A percentile compares a stretch with the other conserved stretches of the same genome.
Evolutionary conservation across 2,113 vertebrate species (phyloP).

Genomic region (Plestiodon gilberti): DNA sequence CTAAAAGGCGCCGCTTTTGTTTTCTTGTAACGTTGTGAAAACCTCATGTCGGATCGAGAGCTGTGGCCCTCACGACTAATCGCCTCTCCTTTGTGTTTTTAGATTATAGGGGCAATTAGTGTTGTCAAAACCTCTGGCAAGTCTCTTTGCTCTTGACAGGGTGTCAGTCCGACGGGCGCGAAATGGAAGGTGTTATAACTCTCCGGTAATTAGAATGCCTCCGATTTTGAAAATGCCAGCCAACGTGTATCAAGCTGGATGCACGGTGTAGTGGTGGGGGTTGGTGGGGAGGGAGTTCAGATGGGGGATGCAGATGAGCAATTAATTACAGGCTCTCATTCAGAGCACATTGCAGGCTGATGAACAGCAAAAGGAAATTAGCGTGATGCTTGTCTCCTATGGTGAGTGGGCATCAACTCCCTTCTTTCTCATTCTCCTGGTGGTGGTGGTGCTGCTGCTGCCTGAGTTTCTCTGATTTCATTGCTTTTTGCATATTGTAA

Average conservation of each 20-base stretch:
- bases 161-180: constrained; percentile 75
- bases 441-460: too few relatives aligned
- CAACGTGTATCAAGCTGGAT: constrained; percentile 52
- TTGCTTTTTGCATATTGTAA: background rate
- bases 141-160: constrained; percentile 78
- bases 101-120: constrained; percentile 80
- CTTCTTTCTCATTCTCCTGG: background rate
- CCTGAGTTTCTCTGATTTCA: constrained; percentile 29
- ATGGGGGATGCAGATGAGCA: constrained; percentile 55
- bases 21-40: constrained; percentile 79
- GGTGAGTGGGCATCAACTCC: constrained; percentile 5
- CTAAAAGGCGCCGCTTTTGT: constrained; percentile 76
- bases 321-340: constrained; percentile 75
- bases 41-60: constrained; percentile 77
- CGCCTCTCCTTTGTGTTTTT: constrained; percentile 79
- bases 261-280: constrained; percentile 48
- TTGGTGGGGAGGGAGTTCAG: constrained; percentile 32
- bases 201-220: constrained; percentile 77
- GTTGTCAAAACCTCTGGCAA: constrained; percentile 79
- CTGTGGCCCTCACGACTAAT: constrained; percentile 76
- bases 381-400: constrained; percentile 41
- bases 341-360: constrained; percentile 67
- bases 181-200: constrained; percentile 80
- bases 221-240: constrained; percentile 75
- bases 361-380: constrained; percentile 65